A percentile compares a stretch with the other conserved stretches of the same genome.
phyloP scores from a whole-genome alignment of 2,888 invertebrate genomes.

The Rhagonycha fulva region DNA sequence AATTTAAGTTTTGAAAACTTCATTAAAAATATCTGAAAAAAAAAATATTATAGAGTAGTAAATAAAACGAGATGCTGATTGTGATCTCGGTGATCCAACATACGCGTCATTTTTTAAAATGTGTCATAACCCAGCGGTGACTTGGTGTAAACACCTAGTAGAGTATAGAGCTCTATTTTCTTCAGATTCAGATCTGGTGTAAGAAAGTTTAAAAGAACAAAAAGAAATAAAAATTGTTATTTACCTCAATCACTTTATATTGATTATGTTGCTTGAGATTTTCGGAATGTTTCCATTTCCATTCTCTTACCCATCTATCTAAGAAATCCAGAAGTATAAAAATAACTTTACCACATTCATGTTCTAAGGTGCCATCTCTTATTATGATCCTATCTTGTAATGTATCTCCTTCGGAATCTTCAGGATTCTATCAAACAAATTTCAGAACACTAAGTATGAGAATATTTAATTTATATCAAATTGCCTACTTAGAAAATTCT shows the following conservation, averaged over 20 bases:
- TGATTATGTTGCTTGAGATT: constrained; percentile 40
- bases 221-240: not conserved
- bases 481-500: no score
- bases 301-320: constrained; percentile 74
- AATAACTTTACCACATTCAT: constrained; percentile 69
- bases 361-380: constrained; percentile 46
- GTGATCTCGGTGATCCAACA: no score
- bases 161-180: no score
- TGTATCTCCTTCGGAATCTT: not conserved
- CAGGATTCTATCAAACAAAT: not conserved
- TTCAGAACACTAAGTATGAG: not conserved
- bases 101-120: no score
- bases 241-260: constrained; percentile 41
- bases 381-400: not conserved
- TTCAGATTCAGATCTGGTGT: not conserved
- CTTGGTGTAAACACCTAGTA: no score
- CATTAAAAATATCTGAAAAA: constrained; percentile 36
- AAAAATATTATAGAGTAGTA: not conserved
- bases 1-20: constrained; percentile 62
- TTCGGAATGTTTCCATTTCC: constrained; percentile 53
- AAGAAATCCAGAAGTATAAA: constrained; percentile 77
- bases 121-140: no score
- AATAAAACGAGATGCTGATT: not conserved
- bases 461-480: no score
- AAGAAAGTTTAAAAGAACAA: not conserved